These are phyloP conservation scores for Neodiprion virginianus DNA, from an alignment of 1,140 invertebrate genomes.

Conservation along the genomic window DNA sequence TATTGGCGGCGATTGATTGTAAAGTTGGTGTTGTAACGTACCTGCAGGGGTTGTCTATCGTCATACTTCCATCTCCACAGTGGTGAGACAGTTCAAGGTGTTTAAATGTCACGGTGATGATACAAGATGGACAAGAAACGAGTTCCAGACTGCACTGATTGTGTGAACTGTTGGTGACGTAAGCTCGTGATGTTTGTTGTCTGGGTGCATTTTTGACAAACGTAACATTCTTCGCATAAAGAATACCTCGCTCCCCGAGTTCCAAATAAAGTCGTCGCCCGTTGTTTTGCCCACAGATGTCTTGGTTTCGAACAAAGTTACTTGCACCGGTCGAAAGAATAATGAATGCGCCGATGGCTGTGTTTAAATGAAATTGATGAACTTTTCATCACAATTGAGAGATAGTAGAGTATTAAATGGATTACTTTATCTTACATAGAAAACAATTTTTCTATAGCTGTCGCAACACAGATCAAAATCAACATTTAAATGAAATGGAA, in stretches of 20 bases:
- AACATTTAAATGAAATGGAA: too few relatives aligned
- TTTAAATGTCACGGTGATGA: constrained; percentile 69
- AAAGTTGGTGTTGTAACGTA: constrained; percentile 25
- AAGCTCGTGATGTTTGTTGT: constrained; percentile 35
- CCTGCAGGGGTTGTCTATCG: constrained; percentile 56
- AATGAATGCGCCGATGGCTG: background rate
- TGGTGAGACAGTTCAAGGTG: constrained; percentile 57
- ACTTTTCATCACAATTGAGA: too few relatives aligned
- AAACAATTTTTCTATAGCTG: too few relatives aligned
- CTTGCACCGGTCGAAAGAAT: constrained; percentile 9
- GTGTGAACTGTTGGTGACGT: constrained; percentile 53
- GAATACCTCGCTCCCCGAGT: constrained; percentile 65
- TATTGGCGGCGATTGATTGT: background rate
- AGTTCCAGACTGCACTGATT: constrained; percentile 73
- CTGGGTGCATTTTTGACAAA: constrained; percentile 46
- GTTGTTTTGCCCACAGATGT: constrained; percentile 69
- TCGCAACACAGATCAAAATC: too few relatives aligned
- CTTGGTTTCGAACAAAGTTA: constrained; percentile 56
- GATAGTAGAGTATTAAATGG: too few relatives aligned
- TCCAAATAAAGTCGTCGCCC: constrained; percentile 68
- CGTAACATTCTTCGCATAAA: constrained; percentile 65
- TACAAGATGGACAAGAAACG: constrained; percentile 75
- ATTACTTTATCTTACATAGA: too few relatives aligned
- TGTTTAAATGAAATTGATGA: background rate
- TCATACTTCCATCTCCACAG: constrained; percentile 52